Conservation (phyloP, 23 tunicate species). For the Styela clava region DNA sequence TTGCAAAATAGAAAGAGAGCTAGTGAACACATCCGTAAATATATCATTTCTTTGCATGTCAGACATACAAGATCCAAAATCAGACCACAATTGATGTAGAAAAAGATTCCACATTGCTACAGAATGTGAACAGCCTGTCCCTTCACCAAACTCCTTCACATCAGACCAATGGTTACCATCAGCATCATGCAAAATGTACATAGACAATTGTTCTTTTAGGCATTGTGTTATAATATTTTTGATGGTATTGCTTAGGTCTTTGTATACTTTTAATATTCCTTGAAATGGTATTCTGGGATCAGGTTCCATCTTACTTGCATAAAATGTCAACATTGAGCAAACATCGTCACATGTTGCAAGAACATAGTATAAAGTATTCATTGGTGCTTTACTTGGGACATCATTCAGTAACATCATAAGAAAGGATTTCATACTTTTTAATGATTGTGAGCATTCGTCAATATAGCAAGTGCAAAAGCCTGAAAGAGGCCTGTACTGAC, state of each 20-base stretch:
- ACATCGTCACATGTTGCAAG: conserved; percentile 45
- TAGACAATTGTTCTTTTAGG: conserved; percentile 31
- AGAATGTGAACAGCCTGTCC: conserved; percentile 51
- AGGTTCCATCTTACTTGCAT: conserved; percentile 33
- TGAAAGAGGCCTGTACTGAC: conserved; percentile 34
- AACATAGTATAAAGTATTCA: conserved; percentile 9
- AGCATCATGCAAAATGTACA: conserved; percentile 52
- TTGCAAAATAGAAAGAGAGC: conserved; percentile 34
- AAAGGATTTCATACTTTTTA: conserved; percentile 48
- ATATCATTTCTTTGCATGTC: conserved; percentile 12
- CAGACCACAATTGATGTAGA: conserved; percentile 15
- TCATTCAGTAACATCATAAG: conserved; percentile 47
- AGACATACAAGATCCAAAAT: not conserved
- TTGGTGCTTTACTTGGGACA: conserved; percentile 38
- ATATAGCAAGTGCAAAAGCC: conserved; percentile 47
- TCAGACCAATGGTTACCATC: conserved; percentile 77
- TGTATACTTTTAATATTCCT: conserved; percentile 48
- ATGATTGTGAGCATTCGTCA: conserved; percentile 43
- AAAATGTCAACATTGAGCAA: conserved; percentile 34
- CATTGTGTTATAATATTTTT: conserved; percentile 39
- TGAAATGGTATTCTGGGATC: conserved; percentile 50
- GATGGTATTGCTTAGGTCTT: conserved; percentile 25
- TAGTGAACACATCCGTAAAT: conserved; percentile 36
- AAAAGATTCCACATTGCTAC: conserved; percentile 53
- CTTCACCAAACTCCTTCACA: conserved; percentile 59